Base-by-base conservation (phyloP, 1,140 invertebrate species). In the Drosophila leontia region DNA sequence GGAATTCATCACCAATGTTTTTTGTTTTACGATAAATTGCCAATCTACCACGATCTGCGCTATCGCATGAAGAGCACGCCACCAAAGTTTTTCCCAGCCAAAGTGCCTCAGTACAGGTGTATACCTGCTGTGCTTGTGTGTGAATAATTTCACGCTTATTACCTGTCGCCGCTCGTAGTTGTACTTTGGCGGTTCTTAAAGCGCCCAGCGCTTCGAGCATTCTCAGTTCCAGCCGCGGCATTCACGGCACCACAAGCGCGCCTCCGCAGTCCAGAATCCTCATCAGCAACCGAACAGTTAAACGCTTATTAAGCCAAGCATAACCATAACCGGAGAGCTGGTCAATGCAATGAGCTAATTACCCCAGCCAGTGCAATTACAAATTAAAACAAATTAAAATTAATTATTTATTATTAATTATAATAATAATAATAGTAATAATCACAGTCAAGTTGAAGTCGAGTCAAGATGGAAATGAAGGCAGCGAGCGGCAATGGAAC, bases 141-240 rank as follows among this genome's bases (percentile, higher is more conserved):
- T 71, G 71, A 78, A 78, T 78, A 78, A 78, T 78, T 78, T 78
- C 75, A 78, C 75, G 75, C 75, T 78, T 70, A 55, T 80, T 82
- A 74, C 74, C 55, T 78, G 79, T 42, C 64, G 79, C 45, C 64
- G 62, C 61, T 59, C 65, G 37, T 78, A 61, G 47, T 68, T 58
- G 53, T 60, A 68, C 77, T 55, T 78, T 76, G 79, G 56, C 75
- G 81, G 85, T 90, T 88, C 84, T 88, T 88, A 90, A 81, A 84
- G 85, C 81, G 78, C 74, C 72, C 34, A 61, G 61, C 79, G 78
- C 65, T 44, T 47, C 53, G 29, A 56, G 45, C 62, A 47, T 65
- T 58, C 64, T 88, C 78, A 87, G 84, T 88, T 90, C 78, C 55
- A 88, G 85, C 84, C 81, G 85, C 77, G 84, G 84, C 84, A 84